phyloP scores from a whole-genome alignment of 2,797 vertebrate genomes.

The Clarias platycephalus region DNA sequence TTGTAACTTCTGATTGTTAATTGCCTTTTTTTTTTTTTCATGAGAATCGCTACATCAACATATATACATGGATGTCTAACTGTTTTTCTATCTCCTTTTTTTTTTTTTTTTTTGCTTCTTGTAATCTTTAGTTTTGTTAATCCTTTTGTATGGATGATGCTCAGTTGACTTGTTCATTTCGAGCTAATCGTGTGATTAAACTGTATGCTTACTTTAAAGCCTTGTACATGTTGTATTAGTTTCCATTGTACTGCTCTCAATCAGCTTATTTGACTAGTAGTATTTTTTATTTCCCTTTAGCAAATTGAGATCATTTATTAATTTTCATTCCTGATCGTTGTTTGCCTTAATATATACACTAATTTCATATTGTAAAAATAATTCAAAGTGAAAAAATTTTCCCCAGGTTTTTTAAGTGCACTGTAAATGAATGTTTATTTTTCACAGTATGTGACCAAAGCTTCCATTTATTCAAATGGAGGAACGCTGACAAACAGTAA shows the following conservation, averaged over 20 bases:
- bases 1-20: slow-evolving; percentile 58
- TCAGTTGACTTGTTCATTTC: slow-evolving; percentile 63
- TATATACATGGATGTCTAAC: slow-evolving; percentile 48
- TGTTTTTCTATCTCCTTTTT: slow-evolving; percentile 56
- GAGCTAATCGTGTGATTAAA: slow-evolving; percentile 76
- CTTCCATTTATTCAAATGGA: slow-evolving; percentile 67
- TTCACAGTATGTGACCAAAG: slow-evolving; percentile 76
- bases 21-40: slow-evolving; percentile 56
- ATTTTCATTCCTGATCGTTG: slow-evolving; percentile 82
- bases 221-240: slow-evolving; percentile 82
- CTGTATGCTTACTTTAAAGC: slow-evolving; percentile 76
- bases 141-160: slow-evolving; percentile 67
- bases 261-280: slow-evolving; percentile 74
- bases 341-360: slow-evolving; percentile 94
- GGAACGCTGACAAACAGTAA: slow-evolving; percentile 61
- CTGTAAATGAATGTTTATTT: slow-evolving; percentile 74
- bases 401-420: slow-evolving; percentile 62
- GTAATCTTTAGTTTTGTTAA: slow-evolving; percentile 72
- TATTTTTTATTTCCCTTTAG: slow-evolving; percentile 71
- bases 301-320: slow-evolving; percentile 68
- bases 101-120: slow-evolving; percentile 63
- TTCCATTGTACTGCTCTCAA: slow-evolving; percentile 77
- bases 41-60: slow-evolving; percentile 50
- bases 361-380: slow-evolving; percentile 79
- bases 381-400: slow-evolving; percentile 69